Evolutionary conservation across 2,797 vertebrate genomes (phyloP).

Genomic region (Takifugu ocellatus): DNA sequence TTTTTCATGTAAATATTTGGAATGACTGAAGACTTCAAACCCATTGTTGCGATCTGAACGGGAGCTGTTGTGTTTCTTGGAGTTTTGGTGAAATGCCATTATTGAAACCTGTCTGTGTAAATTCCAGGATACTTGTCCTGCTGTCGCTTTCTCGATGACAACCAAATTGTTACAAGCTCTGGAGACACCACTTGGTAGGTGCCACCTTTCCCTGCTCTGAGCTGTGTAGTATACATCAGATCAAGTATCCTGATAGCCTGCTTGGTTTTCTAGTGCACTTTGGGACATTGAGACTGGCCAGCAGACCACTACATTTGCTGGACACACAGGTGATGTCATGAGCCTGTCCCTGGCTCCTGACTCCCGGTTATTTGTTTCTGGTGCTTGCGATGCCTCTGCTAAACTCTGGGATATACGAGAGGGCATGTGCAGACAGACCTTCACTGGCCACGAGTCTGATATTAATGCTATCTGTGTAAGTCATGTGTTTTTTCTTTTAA

Average conservation of each 20-base stretch:
- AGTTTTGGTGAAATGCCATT: neutral
- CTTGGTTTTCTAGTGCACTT: slow-evolving; percentile 81
- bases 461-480: slow-evolving; percentile 98
- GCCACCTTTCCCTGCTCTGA: neutral
- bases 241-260: neutral
- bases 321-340: slow-evolving; percentile 98
- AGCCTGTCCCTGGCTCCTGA: slow-evolving; percentile 95
- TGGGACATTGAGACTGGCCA: slow-evolving; percentile 99
- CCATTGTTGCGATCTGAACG: neutral
- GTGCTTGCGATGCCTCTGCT: slow-evolving; percentile 97
- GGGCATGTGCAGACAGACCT: slow-evolving; percentile 99
- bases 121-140: slow-evolving; percentile 94
- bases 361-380: slow-evolving; percentile 94
- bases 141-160: slow-evolving; percentile 99
- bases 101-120: slow-evolving; percentile 11
- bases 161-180: slow-evolving; percentile 99
- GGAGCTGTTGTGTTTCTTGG: neutral
- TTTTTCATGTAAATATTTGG: neutral
- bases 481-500: slow-evolving; percentile 13
- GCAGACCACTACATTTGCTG: slow-evolving; percentile 98
- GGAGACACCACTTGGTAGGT: slow-evolving; percentile 98
- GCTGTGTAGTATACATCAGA: neutral
- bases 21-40: neutral
- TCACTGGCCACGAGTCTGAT: slow-evolving; percentile 98
- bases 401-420: slow-evolving; percentile 99